Conservation (phyloP, 2,888 invertebrate genomes). For the Panzeria rudis region DNA sequence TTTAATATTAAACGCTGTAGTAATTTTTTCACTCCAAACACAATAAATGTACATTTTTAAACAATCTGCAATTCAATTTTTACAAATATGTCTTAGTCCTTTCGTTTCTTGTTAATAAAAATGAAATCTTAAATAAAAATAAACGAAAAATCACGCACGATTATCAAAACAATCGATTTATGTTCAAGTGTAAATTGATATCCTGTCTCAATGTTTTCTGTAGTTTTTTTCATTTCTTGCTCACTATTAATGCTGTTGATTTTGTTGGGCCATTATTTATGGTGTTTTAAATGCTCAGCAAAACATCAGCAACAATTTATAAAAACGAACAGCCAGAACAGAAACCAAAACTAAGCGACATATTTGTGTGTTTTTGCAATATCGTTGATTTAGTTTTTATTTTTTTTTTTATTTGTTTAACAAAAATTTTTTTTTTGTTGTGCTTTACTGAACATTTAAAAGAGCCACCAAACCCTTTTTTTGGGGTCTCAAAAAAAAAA, state of each 20-base stretch:
- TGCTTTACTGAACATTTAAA: neutral
- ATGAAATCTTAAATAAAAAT: slow-evolving; percentile 3
- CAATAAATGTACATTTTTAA: too few relatives aligned
- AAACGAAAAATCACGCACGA: slow-evolving; percentile 69
- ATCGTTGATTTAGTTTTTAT: slow-evolving; percentile 61
- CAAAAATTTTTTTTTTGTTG: slow-evolving; percentile 9
- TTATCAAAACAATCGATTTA: slow-evolving; percentile 73
- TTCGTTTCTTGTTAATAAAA: neutral
- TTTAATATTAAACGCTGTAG: too few relatives aligned
- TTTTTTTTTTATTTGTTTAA: slow-evolving; percentile 38
- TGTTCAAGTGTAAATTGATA: slow-evolving; percentile 74
- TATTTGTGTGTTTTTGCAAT: slow-evolving; percentile 16
- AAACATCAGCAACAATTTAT: slow-evolving; percentile 67
- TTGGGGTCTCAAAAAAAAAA: neutral
- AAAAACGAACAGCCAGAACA: slow-evolving; percentile 61
- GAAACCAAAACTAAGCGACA: slow-evolving; percentile 49
- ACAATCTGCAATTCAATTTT: neutral
- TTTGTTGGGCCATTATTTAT: slow-evolving; percentile 66
- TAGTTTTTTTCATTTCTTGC: neutral
- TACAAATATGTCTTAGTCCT: neutral
- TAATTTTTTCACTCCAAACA: too few relatives aligned
- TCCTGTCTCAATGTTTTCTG: slow-evolving; percentile 53
- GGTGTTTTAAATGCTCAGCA: slow-evolving; percentile 65
- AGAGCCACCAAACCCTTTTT: slow-evolving; percentile 58
- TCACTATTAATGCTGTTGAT: slow-evolving; percentile 18